These are phyloP conservation scores for Heteromormyrus szaboi DNA, from an alignment of 2,797 vertebrate species.

Conservation along the genomic window DNA sequence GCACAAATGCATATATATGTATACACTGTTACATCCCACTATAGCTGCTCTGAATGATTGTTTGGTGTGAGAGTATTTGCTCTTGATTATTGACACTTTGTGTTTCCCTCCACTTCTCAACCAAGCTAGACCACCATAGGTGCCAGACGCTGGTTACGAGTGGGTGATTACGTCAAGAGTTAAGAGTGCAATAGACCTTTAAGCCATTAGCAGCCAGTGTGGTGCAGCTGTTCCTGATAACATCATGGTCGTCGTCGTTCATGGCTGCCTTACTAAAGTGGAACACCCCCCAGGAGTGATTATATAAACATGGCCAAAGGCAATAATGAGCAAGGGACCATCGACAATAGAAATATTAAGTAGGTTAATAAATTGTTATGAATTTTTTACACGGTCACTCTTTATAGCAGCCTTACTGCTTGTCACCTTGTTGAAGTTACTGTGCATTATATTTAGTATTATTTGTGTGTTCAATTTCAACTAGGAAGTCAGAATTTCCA, in stretches of 20 bases:
- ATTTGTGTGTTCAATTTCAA: background rate
- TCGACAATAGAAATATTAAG: background rate
- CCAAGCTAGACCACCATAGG: background rate
- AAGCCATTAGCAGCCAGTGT: background rate
- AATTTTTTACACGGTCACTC: background rate
- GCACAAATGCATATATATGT: background rate
- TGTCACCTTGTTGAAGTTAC: background rate
- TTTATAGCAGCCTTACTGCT: background rate
- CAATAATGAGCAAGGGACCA: background rate
- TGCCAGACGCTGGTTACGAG: background rate
- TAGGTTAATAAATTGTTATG: background rate
- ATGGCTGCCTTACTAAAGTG: background rate
- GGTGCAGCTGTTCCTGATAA: background rate
- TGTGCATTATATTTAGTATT: background rate
- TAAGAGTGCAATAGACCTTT: background rate
- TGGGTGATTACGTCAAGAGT: background rate
- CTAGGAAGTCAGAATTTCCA: background rate
- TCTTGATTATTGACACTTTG: background rate
- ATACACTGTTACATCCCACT: background rate
- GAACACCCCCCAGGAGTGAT: background rate
- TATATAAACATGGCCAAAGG: background rate
- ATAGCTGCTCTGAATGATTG: background rate
- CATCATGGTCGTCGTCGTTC: background rate
- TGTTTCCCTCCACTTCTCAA: background rate
- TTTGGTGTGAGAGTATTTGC: background rate